phyloP scores from a whole-genome alignment of 2,797 vertebrate genomes.

The Hydrolagus colliei region DNA sequence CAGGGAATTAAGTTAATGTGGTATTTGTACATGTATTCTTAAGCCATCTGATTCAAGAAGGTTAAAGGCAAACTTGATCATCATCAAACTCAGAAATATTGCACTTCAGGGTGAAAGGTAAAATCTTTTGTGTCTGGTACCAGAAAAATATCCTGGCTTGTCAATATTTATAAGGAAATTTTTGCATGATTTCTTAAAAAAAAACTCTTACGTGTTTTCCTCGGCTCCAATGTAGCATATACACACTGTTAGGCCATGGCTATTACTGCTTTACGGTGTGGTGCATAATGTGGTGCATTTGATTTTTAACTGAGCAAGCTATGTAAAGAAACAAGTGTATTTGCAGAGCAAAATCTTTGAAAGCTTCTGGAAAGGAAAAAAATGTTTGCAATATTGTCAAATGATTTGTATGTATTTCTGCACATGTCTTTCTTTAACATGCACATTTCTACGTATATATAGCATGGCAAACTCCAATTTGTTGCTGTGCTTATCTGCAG shows the following conservation, averaged over 20 bases:
- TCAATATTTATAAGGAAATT: neutral
- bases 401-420: no score
- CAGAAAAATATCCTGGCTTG: neutral
- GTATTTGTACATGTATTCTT: no score
- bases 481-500: neutral
- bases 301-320: neutral
- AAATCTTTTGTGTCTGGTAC: neutral
- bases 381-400: neutral
- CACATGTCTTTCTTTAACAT: no score
- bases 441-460: neutral
- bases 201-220: neutral
- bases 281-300: neutral
- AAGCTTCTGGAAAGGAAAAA: neutral
- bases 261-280: neutral
- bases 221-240: neutral
- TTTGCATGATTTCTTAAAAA: neutral
- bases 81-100: neutral
- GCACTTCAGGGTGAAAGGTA: neutral
- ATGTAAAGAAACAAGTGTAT: no score
- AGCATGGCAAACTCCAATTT: neutral
- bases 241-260: neutral
- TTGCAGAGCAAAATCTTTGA: neutral
- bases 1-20: no score
- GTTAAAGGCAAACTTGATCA: neutral
- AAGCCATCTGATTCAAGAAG: no score